Percentiles rank a stretch among this genome's conserved stretches.
phyloP scores from a whole-genome alignment of 2,797 vertebrate genomes.

The Coilia nasus region DNA sequence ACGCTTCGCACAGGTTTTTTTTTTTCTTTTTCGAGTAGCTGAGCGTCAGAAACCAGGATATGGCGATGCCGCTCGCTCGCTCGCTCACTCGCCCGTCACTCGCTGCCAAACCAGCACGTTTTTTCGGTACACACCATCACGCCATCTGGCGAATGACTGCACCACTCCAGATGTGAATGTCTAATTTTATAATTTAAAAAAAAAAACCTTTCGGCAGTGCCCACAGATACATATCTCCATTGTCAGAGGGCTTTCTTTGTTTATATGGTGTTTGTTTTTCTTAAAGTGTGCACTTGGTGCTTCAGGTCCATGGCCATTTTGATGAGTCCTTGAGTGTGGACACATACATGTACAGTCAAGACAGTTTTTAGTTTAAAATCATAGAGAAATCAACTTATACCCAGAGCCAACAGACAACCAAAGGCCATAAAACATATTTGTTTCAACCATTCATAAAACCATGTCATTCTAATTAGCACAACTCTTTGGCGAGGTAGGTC shows the following conservation, averaged over 20 bases:
- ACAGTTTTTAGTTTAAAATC: neutral
- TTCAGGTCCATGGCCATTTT: neutral
- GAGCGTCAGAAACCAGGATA: neutral
- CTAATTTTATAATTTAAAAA: neutral
- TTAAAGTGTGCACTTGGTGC: neutral
- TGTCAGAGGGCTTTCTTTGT: neutral
- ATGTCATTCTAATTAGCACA: too few relatives aligned
- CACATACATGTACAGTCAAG: neutral
- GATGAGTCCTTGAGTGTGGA: neutral
- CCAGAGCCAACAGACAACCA: too few relatives aligned
- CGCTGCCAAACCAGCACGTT: neutral
- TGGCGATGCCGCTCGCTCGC: neutral
- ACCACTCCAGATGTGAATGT: constrained; percentile 65
- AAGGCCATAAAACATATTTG: too few relatives aligned
- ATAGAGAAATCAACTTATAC: neutral
- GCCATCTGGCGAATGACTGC: constrained; percentile 56
- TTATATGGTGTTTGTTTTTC: neutral
- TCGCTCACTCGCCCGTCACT: neutral
- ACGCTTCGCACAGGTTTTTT: neutral
- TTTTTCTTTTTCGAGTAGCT: neutral
- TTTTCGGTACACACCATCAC: constrained; percentile 20
- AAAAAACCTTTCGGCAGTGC: neutral
- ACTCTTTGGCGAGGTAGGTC: too few relatives aligned
- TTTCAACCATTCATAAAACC: too few relatives aligned
- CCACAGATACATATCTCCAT: neutral